Percentiles rank a stretch among this genome's conserved stretches.
Conservation (phyloP, 92 coral and sea anemone species). For the Porites lobata region DNA sequence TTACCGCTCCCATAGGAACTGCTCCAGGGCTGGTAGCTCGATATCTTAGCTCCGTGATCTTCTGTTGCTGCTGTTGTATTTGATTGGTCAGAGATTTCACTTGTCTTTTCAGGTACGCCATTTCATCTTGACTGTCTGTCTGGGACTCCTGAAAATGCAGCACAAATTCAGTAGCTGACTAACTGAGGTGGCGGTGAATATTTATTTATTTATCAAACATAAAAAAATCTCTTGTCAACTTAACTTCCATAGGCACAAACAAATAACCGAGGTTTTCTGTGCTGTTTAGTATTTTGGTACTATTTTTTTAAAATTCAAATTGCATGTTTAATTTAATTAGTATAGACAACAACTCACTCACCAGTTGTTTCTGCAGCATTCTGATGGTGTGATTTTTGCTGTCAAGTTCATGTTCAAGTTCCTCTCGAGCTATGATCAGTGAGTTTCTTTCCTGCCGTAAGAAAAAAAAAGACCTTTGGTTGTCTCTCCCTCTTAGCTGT, state of each 20-base stretch:
- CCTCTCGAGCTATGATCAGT: constrained; percentile 77
- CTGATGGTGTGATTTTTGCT: constrained; percentile 90
- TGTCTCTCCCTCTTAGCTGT: too few species aligned
- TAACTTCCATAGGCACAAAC: too few species aligned
- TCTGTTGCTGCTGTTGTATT: constrained; percentile 87
- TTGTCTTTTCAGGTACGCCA: constrained; percentile 82
- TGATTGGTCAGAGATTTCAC: constrained; percentile 87
- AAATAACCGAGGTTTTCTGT: too few species aligned
- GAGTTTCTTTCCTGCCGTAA: constrained; percentile 78
- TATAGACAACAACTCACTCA: constrained; percentile 31
- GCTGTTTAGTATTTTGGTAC: too few species aligned
- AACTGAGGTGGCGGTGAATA: too few species aligned
- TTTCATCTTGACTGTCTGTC: constrained; percentile 86
- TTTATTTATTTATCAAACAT: too few species aligned
- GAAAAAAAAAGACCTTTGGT: not conserved
- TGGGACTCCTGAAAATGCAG: constrained; percentile 79
- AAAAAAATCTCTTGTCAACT: too few species aligned
- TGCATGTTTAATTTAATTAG: too few species aligned
- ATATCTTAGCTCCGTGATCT: constrained; percentile 85
- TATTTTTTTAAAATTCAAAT: too few species aligned
- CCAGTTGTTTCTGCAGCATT: constrained; percentile 93
- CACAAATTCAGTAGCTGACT: not conserved
- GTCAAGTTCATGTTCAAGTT: constrained; percentile 92
- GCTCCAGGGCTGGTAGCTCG: constrained; percentile 68
- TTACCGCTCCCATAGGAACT: constrained; percentile 55